These are phyloP conservation scores for Pungitius pungitius DNA, from an alignment of 2,113 vertebrate genomes.

Conservation along the genomic window DNA sequence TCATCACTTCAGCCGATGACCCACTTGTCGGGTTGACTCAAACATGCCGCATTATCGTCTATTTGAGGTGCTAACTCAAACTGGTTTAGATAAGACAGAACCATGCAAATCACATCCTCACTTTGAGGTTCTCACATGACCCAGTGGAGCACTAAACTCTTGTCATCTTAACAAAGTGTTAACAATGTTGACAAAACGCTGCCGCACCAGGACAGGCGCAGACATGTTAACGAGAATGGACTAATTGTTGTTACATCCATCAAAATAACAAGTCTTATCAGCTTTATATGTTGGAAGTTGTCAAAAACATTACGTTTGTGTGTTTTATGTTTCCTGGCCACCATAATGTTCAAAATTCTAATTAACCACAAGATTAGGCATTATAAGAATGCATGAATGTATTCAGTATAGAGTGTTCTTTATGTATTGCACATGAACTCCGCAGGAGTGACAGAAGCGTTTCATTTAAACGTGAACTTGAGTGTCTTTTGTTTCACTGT, in stretches of 20 bases:
- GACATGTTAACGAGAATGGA: not conserved
- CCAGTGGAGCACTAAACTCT: constrained; percentile 9
- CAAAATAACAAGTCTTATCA: not conserved
- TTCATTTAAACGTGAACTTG: constrained; percentile 9
- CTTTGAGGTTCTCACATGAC: constrained; percentile 38
- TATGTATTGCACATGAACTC: constrained; percentile 4
- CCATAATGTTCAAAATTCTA: too few relatives aligned
- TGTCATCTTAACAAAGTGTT: constrained; percentile 32
- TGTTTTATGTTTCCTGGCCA: too few relatives aligned
- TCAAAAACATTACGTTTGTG: too few relatives aligned
- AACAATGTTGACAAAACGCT: constrained; percentile 54
- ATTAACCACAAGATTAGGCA: too few relatives aligned
- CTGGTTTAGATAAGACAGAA: constrained; percentile 39
- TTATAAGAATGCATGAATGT: not conserved
- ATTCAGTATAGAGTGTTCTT: not conserved
- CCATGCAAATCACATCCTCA: constrained; percentile 14
- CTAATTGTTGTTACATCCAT: too few relatives aligned
- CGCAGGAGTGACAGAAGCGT: constrained; percentile 18
- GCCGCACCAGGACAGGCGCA: constrained; percentile 16
- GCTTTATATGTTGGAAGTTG: not conserved
- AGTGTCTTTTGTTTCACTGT: constrained; percentile 1
- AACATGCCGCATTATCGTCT: constrained; percentile 47
- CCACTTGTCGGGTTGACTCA: constrained; percentile 60
- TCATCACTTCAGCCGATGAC: constrained; percentile 60
- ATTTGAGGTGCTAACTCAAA: constrained; percentile 47